phyloP scores from a whole-genome alignment of 1,140 invertebrate genomes.

The Thrips palmi region DNA sequence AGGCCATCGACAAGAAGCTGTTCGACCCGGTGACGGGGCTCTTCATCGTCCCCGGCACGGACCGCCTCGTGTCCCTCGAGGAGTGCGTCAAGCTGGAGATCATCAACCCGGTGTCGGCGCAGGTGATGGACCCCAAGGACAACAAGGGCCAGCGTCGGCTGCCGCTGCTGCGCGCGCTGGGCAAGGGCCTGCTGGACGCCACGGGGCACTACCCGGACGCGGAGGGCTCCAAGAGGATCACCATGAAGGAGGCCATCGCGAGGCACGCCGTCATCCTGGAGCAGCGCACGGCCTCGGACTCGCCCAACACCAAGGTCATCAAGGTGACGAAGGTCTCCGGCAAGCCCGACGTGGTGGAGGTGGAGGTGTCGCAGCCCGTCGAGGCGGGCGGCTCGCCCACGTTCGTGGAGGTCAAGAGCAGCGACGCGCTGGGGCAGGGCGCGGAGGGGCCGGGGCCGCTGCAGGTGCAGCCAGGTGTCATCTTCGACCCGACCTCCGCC shows the following conservation, averaged over 20 bases:
- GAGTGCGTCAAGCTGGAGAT: constrained; percentile 73
- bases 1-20: constrained; percentile 55
- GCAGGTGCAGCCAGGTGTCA: constrained; percentile 43
- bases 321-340: constrained; percentile 40
- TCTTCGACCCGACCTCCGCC: constrained; percentile 55
- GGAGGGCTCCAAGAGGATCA: constrained; percentile 31
- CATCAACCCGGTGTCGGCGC: constrained; percentile 61
- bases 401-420: constrained; percentile 5
- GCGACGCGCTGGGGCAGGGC: background rate
- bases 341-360: constrained; percentile 44
- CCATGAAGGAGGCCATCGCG: constrained; percentile 63
- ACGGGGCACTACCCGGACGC: constrained; percentile 37
- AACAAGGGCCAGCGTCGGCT: no score
- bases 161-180: constrained; percentile 59
- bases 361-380: constrained; percentile 27
- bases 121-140: constrained; percentile 51
- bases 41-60: constrained; percentile 73
- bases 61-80: constrained; percentile 65
- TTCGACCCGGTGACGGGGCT: constrained; percentile 66
- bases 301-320: constrained; percentile 31
- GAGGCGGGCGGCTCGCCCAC: constrained; percentile 3
- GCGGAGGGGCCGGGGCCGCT: constrained; percentile 35
- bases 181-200: constrained; percentile 56
- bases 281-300: constrained; percentile 27
- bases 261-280: constrained; percentile 43